Percentiles rank a stretch among this genome's conserved stretches.
Conservation (phyloP, 2,113 vertebrate species). For the Synodontis membranacea region DNA sequence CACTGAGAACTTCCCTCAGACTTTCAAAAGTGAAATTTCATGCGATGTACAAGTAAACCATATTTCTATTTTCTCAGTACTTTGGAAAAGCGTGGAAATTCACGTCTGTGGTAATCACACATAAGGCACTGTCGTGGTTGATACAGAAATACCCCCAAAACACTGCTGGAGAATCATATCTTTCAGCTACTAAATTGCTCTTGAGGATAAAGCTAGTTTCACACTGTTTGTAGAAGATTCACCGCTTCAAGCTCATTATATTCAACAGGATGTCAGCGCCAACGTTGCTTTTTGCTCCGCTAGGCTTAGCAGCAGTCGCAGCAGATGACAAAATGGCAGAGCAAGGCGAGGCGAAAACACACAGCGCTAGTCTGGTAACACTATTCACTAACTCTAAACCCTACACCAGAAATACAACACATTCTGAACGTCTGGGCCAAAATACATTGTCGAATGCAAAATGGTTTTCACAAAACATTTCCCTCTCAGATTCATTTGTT, state of each 20-base stretch:
- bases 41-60: not conserved
- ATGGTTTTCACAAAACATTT: not conserved
- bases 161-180: not conserved
- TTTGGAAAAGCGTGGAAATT: not conserved
- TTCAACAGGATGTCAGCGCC: not conserved
- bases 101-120: not conserved
- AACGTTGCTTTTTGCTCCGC: not conserved
- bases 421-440: not conserved
- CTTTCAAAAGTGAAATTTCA: not conserved
- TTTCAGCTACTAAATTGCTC: not conserved
- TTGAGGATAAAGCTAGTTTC: not conserved
- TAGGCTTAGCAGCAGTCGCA: not conserved
- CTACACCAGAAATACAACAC: not conserved
- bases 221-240: not conserved
- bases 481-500: not conserved
- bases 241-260: conserved; percentile 1
- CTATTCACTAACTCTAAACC: not conserved
- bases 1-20: not conserved
- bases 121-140: not conserved
- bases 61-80: not conserved
- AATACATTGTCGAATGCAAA: not conserved
- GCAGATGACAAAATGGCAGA: not conserved
- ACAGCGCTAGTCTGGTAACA: not conserved
- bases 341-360: not conserved
- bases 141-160: not conserved